Evolutionary conservation across 2,113 vertebrate genomes (phyloP), one percentile per base, ranked within the genome.

Genomic region (Dolichallabes microphthalmus): DNA sequence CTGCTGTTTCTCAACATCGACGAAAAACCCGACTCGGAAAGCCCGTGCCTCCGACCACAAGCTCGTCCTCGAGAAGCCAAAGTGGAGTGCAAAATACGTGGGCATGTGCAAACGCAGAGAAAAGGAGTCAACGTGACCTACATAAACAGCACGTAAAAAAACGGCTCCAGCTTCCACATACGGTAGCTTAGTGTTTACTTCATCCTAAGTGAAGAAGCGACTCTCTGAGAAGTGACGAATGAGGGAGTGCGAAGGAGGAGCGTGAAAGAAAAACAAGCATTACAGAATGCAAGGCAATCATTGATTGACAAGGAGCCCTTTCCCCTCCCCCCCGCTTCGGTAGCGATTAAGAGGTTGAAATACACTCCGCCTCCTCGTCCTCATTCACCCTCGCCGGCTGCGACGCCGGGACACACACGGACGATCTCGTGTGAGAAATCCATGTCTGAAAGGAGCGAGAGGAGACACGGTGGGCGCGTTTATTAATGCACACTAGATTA

Each of bases 71-170:
- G 84, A 84, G 93, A 93, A 89, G 87, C 90, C 90, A 45, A 45
- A 45, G 92, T 91, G 87, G 73, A 88, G 91, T 89, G 91, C 86
- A 92, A 90, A 91, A 94, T 92, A 84, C 25, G 87, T 86, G 83
- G 74, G 91, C 91, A 92, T 93, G 92, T 92, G 92, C 94, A 94
- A 35, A 91, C 90, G 39, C 15, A 30, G 32, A 61, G 45, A 60
- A 66, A 30, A 30, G 66, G 52, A 91, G 93, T 94, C 92, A 94
- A 92, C 90, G 88, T 94, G 94, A 95, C 94, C 94, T 94, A 95
- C 92, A 95, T 94, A 94, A 90, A 92, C 91, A 90, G 90, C 61
- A 87, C 84, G 88, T 82, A 86, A 80, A 89, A 89, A 84, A 76
- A 45, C 89, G 85, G 81, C 86, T 84, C 52, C 55, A 14, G 85